Base-by-base conservation (phyloP, 2,797 vertebrate species). In the Galago senegalensis region DNA sequence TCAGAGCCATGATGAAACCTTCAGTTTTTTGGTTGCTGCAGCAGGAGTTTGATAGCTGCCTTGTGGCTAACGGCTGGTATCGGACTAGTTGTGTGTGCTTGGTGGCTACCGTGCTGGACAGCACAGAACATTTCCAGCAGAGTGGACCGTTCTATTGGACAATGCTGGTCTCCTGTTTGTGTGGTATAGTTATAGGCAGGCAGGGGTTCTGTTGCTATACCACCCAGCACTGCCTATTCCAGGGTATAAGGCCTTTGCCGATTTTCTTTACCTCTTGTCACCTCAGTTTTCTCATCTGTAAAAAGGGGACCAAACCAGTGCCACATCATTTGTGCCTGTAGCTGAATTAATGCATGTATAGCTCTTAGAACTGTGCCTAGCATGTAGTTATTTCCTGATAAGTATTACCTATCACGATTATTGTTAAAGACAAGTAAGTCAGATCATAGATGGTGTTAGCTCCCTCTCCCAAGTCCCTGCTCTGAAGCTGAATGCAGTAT, bases 251-350 rank as follows among this genome's bases (percentile, higher is more conserved):
- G 10, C 20, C 17, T 63, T 87, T 60, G 37, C 13, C 65, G 20
- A 37, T n/a, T 89, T 81, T n/a, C 43, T 89, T 95, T 69, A 34
- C 18, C 18, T 73, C 49, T 89, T 43, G 37, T 46, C 10, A n/a
- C n/a, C 27, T 84, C 34, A 17, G 21, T 94, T 92, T 96, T 76
- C 13, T 93, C 29, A 65, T 77, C 25, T 93, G 7, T 82, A 40
- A 56, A 87, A 85, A 79, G 3, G 60, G 27, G 3, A 40, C 46
- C 14, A 81, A 91, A 79, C 37, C 49, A 27, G 3, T 31, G 9
- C 3, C 25, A 6, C 4, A 18, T 87, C 31, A 72, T 61, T 56
- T 76, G 43, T 73, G n/a, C 8, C 53, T 70, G 18, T 86, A 65
- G 87, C 40, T 53, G 69, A 84, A 27, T 85, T 56, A 61, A 46